Evolutionary conservation across 2,797 vertebrate species (phyloP).

Genomic region (Antrozous pallidus): DNA sequence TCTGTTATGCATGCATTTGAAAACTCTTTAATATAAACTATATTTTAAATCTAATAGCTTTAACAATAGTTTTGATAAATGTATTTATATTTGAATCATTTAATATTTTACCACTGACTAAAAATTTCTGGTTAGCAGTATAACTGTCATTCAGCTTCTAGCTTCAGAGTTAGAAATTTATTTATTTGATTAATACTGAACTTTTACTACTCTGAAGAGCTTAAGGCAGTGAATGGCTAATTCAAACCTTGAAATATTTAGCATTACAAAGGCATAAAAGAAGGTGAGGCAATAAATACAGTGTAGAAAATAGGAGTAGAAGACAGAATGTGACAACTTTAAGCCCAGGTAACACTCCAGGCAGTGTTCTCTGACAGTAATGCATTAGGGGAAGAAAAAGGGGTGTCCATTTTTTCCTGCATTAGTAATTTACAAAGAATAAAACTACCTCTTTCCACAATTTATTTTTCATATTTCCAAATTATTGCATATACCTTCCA

Average conservation of each 20-base stretch:
- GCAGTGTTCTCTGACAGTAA: background rate
- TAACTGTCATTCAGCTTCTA: conserved; percentile 54
- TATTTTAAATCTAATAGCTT: conserved; percentile 59
- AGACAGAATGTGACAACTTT: background rate
- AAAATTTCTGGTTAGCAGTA: conserved; percentile 58
- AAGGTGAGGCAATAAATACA: conserved; percentile 15
- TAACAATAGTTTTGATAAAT: conserved; percentile 64
- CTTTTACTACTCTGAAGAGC: conserved; percentile 51
- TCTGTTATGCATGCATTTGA: conserved; percentile 48
- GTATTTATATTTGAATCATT: conserved; percentile 59
- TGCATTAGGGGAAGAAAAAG: background rate
- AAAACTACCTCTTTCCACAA: background rate
- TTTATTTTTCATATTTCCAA: background rate
- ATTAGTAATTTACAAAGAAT: background rate
- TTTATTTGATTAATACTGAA: conserved; percentile 63
- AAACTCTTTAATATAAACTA: conserved; percentile 58
- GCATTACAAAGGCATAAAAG: conserved; percentile 40
- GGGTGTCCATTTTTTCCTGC: background rate
- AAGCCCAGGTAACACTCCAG: background rate
- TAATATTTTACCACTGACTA: conserved; percentile 60
- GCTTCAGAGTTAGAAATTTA: conserved; percentile 56
- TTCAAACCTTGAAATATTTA: conserved; percentile 57
- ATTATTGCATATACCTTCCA: background rate
- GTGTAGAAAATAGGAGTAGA: background rate
- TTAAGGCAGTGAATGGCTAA: conserved; percentile 54